Evolutionary conservation across 2,888 invertebrate genomes (phyloP), one percentile per base, ranked within the genome.

Genomic region (Drosophila austrosaltans): DNA sequence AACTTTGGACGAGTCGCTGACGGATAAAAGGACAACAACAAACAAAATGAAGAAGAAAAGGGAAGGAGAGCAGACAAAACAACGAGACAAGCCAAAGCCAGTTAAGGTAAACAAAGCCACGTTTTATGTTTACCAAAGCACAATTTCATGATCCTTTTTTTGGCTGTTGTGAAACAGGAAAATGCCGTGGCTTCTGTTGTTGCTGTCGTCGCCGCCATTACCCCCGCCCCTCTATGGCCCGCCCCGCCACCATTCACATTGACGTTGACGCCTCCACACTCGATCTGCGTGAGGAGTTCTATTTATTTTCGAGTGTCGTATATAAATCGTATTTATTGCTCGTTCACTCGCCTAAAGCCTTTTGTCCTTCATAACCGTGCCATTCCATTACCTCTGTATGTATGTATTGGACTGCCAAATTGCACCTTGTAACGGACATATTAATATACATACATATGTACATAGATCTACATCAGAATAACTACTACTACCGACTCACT

Each of bases 101-200:
- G 1, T 56, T 48, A 20, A 22, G 42, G 63, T 62, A 57, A 74
- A 69, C 70, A 77, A 25, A 58, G 61, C 20, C 40, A 44, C 54
- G 61, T 48, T 61, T 40, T 57, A 40, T 57, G 57, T 48, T 48
- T 58, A 25, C 36, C 32, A 12, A 39, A 62, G 62, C 53, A 25
- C n/a, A 36, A 28, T 53, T 63, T 40, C 44, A 56, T 67, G 44
- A 22, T 39, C 25, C 25, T 48, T 48, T 48, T 25, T 48, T 25
- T 48, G 22, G 3, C 10, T 32, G 48, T 30, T 57, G 54, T 20
- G 48, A 61, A 63, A 20, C 70, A 62, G 28, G 22, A 42, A 70
- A 68, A 58, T 63, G 28, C 28, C 42, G 8, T 59, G 6, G 3
- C 36, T 30, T 25, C 36, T 32, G 7, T 6, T 7, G 6, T 32